Evolutionary conservation across 2,797 vertebrate genomes (phyloP), one percentile per base, ranked within the genome.

Genomic region (Alfaro cultratus): DNA sequence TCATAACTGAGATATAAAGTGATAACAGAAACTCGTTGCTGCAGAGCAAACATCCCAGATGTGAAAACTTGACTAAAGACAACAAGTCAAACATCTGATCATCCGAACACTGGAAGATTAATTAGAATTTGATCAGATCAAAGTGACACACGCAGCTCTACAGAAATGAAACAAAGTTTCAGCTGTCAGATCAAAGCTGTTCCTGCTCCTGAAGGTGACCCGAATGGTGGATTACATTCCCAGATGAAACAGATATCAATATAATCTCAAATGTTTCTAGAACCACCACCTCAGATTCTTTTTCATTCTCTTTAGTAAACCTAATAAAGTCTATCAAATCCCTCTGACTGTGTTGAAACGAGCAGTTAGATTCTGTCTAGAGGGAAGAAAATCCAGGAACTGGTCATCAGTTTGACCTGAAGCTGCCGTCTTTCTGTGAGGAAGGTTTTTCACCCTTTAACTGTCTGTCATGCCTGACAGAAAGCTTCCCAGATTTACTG

Each of bases 1-100:
- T 70, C 45, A 43, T 12, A 80, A 36, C 75, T 76, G n/a, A 81
- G 46, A 81, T 34, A 75, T 81, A 67, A 78, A 68, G 43, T 11
- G 16, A 79, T 74, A 62, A 77, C 64, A 41, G 64, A 68, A 68
- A 68, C 62, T 31, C 3, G 60, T 34, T 36, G 31, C 60, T 36
- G 31, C 60, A 70, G 26, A 26, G 39, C 11, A 70, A 45, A n/a
- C 26, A 70, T 70, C 12, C 39, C 68, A 43, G 23, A 45, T n/a
- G 68, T 16, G 26, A 70, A 70, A 70, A 41, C 0, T 23, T 70
- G 23, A 70, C 68, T 46, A 46, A 71, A 46, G 41, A 71, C 26
- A 71, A 16, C 68, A 46, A 45, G 46, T 45, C 26, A 8, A 70
- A 29, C 68, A n/a, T 6, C 41, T 71, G 68, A 71, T 45, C 68